Base-by-base conservation (phyloP, 64 coral and sea anemone genomes). In the Stichodactyla helianthus region DNA sequence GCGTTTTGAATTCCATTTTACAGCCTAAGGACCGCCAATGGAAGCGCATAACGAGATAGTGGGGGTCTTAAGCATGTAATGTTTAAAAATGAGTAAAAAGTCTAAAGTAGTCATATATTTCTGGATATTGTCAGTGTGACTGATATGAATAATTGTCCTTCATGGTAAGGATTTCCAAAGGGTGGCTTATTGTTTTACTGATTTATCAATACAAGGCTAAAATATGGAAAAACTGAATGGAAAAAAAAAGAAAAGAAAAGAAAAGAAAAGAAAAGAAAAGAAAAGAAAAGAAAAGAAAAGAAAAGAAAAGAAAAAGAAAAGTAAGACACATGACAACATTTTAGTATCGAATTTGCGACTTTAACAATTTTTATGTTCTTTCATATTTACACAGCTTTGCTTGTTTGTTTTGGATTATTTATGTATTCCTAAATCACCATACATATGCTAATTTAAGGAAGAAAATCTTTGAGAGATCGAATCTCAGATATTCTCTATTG, bases 331-430 rank as follows among this genome's bases (percentile, higher is more conserved):
- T 31, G n/a, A 25, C 4, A 74, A 74, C n/a, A 74, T 27, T 74
- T 74, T 74, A 31, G 12, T 74, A 31, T 74, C 68, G 1, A 31
- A 23, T 74, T 70, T 31, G 26, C 12, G 68, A 23, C 68, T 19
- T 74, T 74, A 27, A 74, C 68, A 74, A 74, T 74, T 74, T 13
- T 74, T 9, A 26, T 74, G 9, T 26, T 58, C 26, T 74, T n/a
- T 27, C 68, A 74, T 74, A 31, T 74, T 74, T 74, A 23, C 7
- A 74, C 68, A 74, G 68, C 22, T 74, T 74, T 31, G 25, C 27
- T 74, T 74, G 68, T 74, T 74, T 74, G 68, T 23, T 74, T 74
- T 74, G 12, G 25, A 28, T 74, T 74, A 74, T 74, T 65, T 18
- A n/a, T 44, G 35, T 44, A 44, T 13, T 23, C 68, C 25, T 27